phyloP scores from a whole-genome alignment of 2,888 invertebrate species.

The Oscheius onirici region DNA sequence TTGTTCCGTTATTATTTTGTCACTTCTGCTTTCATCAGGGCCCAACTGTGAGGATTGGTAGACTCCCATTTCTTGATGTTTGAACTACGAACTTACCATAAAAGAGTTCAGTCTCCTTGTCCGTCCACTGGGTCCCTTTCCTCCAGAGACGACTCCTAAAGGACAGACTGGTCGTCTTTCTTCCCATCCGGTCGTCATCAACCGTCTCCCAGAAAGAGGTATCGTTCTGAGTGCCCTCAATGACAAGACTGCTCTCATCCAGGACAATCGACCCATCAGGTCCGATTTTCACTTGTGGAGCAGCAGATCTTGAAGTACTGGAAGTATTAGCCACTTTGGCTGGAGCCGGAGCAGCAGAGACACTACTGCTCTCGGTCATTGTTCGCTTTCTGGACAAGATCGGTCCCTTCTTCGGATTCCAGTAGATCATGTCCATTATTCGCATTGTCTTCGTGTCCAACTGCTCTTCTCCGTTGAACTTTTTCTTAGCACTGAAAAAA shows the following conservation, averaged over 20 bases:
- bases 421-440: conserved; percentile 60
- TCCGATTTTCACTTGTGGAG: conserved; percentile 58
- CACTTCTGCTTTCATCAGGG: too few species aligned
- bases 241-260: conserved; percentile 60
- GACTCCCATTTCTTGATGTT: neutral
- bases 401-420: conserved; percentile 63
- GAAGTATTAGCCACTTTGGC: neutral
- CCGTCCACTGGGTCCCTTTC: conserved; percentile 56
- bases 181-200: conserved; percentile 45
- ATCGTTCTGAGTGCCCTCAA: conserved; percentile 2
- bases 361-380: neutral
- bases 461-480: conserved; percentile 37
- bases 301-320: neutral
- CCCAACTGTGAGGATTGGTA: too few species aligned
- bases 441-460: conserved; percentile 55
- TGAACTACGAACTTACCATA: conserved; percentile 50
- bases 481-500: conserved; percentile 5
- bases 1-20: too few species aligned
- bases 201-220: neutral
- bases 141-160: conserved; percentile 55
- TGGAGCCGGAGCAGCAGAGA: too few species aligned
- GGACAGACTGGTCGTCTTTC: conserved; percentile 60
- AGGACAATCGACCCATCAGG: conserved; percentile 58
- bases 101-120: conserved; percentile 64
- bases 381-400: conserved; percentile 40